Percentiles rank a stretch among this genome's conserved stretches.
Evolutionary conservation across 2,113 vertebrate genomes (phyloP).

Genomic region (Urocynchramus pylzowi): DNA sequence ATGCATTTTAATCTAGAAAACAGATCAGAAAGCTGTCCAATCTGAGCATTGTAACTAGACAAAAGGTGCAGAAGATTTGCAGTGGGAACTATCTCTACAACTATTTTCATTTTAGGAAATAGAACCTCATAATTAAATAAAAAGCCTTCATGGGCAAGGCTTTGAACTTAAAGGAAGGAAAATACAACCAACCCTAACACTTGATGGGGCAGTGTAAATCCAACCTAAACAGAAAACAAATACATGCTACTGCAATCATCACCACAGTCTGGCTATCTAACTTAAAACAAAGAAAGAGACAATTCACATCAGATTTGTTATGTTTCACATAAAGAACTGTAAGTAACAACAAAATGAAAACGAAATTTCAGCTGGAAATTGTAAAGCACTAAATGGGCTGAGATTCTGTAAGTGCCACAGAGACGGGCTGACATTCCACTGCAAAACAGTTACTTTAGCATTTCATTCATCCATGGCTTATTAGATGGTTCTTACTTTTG

Average conservation of each 20-base stretch:
- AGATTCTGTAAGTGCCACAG: not conserved
- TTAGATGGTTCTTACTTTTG: constrained; percentile 43
- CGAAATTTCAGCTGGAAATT: not conserved
- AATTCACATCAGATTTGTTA: not conserved
- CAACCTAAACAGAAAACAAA: not conserved
- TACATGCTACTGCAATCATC: not conserved
- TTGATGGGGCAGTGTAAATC: not conserved
- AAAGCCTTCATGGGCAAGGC: not conserved
- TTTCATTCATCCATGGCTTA: constrained; percentile 21
- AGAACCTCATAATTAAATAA: not conserved
- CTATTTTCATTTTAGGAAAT: not conserved
- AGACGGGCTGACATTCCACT: not conserved
- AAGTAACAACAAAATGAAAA: not conserved
- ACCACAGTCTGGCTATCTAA: not conserved
- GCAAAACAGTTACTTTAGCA: not conserved
- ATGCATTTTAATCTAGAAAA: not conserved
- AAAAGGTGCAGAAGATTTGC: not conserved
- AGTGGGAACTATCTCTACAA: not conserved
- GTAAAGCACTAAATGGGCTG: not conserved
- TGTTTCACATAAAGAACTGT: not conserved
- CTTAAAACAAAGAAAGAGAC: not conserved
- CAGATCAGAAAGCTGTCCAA: not conserved
- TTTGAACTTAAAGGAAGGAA: not conserved
- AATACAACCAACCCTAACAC: not conserved
- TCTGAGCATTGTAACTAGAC: not conserved